Evolutionary conservation across 2,888 invertebrate species (phyloP).

Genomic region (Melanotus villosus): DNA sequence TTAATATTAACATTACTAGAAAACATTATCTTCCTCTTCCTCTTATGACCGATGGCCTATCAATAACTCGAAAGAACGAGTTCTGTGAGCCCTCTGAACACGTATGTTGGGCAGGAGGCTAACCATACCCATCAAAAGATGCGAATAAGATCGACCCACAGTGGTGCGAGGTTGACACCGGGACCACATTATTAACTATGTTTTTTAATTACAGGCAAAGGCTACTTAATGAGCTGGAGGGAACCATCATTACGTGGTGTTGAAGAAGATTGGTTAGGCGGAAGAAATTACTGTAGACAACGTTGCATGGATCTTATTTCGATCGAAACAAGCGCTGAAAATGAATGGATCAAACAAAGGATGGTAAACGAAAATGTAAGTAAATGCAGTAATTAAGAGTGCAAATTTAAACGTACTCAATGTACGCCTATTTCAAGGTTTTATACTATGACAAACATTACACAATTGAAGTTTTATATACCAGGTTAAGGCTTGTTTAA

Average conservation of each 20-base stretch:
- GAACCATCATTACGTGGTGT: constrained; percentile 81
- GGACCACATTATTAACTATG: no score
- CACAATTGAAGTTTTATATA: background rate
- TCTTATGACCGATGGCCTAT: no score
- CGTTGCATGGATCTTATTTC: constrained; percentile 93
- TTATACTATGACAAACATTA: background rate
- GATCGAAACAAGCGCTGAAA: constrained; percentile 87
- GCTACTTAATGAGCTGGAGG: constrained; percentile 92
- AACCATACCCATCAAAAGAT: no score
- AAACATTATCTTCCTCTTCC: no score
- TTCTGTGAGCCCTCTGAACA: no score
- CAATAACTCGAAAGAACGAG: no score
- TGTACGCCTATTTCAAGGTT: constrained; percentile 2
- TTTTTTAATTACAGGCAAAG: constrained; percentile 78
- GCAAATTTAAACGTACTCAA: background rate
- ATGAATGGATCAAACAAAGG: constrained; percentile 88
- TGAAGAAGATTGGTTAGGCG: constrained; percentile 88
- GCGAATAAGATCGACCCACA: no score
- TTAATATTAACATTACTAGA: no score
- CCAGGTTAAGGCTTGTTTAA: background rate
- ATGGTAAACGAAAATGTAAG: constrained; percentile 83
- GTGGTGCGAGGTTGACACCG: no score
- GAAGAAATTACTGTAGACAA: constrained; percentile 88
- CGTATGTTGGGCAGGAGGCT: no score
- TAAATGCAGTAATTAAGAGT: constrained; percentile 56